Percentiles rank a stretch among this genome's conserved stretches.
Conservation (phyloP, 2,888 invertebrate species). For the Drepanosiphum platanoidis region DNA sequence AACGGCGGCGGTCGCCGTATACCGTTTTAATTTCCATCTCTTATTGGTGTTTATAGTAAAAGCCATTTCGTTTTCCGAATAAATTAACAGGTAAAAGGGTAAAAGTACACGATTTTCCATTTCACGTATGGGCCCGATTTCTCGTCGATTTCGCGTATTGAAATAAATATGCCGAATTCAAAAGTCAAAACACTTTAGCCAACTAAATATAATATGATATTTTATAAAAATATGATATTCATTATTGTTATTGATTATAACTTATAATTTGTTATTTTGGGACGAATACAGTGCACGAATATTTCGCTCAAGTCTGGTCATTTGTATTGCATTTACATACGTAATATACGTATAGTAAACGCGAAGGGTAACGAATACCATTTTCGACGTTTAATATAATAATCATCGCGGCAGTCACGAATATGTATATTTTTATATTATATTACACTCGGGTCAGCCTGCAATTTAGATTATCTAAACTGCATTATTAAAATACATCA, state of each 20-base stretch:
- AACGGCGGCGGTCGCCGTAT: neutral
- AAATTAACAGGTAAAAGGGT: constrained; percentile 23
- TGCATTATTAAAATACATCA: constrained; percentile 30
- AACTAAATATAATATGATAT: too few relatives aligned
- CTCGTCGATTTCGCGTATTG: neutral
- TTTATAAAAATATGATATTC: too few relatives aligned
- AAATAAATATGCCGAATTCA: neutral
- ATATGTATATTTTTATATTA: neutral
- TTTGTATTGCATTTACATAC: neutral
- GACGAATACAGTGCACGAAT: neutral
- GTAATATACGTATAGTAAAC: neutral
- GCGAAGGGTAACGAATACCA: neutral
- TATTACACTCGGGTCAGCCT: neutral
- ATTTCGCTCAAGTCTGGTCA: neutral
- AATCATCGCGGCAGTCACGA: too few relatives aligned
- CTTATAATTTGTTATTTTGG: too few relatives aligned
- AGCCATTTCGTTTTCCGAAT: constrained; percentile 31
- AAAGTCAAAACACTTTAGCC: neutral
- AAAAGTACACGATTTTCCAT: neutral
- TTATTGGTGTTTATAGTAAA: constrained; percentile 22
- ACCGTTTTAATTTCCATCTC: constrained; percentile 11
- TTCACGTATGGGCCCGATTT: neutral
- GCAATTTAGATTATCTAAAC: constrained; percentile 22
- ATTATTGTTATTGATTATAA: neutral
- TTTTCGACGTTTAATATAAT: neutral